These are phyloP conservation scores for Catocala sponsa DNA, from an alignment of 2,888 invertebrate species.

Conservation along the genomic window DNA sequence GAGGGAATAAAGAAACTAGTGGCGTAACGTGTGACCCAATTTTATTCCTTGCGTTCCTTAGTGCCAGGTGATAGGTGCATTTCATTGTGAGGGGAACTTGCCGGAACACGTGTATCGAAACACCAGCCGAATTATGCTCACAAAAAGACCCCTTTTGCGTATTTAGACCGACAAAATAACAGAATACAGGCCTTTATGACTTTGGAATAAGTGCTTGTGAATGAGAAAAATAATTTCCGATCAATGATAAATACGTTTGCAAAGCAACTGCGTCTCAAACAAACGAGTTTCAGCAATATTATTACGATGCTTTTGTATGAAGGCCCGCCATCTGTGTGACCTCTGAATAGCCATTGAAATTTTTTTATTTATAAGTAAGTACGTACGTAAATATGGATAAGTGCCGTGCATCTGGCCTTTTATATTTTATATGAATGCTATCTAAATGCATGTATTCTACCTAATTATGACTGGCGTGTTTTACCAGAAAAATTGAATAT, in stretches of 20 bases:
- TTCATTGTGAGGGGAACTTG: constrained; percentile 64
- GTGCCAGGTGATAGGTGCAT: constrained; percentile 83
- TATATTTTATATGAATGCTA: constrained; percentile 30
- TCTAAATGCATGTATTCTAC: constrained; percentile 30
- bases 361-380: constrained; percentile 55
- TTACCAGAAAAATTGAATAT: constrained; percentile 29
- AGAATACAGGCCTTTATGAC: constrained; percentile 24
- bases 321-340: constrained; percentile 70
- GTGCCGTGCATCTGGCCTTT: constrained; percentile 41
- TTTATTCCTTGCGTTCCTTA: constrained; percentile 60
- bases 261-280: constrained; percentile 74
- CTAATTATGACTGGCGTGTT: constrained; percentile 31
- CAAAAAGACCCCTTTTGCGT: constrained; percentile 41
- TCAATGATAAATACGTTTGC: constrained; percentile 29
- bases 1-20: constrained; percentile 54
- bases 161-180: constrained; percentile 2
- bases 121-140: constrained; percentile 61
- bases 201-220: constrained; percentile 17
- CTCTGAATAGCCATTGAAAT: constrained; percentile 73
- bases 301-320: constrained; percentile 71
- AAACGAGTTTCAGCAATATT: constrained; percentile 68
- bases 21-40: constrained; percentile 84
- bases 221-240: constrained; percentile 8
- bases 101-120: constrained; percentile 72
- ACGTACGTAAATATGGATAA: constrained; percentile 46